Percentiles rank a stretch among this genome's conserved stretches.
phyloP scores from a whole-genome alignment of 2,888 invertebrate genomes.

The Spisula solida region DNA sequence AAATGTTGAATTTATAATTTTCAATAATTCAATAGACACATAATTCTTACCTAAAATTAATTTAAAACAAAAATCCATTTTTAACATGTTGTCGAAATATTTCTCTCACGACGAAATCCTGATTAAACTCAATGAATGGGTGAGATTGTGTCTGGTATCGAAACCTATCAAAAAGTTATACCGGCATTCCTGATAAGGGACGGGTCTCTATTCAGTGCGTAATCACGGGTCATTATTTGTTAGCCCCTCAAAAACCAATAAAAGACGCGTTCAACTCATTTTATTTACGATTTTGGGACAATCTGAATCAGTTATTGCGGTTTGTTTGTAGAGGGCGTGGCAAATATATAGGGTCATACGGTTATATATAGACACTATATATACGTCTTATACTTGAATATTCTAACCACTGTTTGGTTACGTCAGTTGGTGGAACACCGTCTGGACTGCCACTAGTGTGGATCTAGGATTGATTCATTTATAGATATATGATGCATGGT shows the following conservation, averaged over 20 bases:
- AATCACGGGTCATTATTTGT: neutral
- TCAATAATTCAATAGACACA: neutral
- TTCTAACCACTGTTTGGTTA: too few relatives aligned
- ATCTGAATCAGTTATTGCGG: neutral
- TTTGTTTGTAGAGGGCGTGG: neutral
- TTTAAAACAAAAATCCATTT: slow-evolving; percentile 3
- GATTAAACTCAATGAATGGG: neutral
- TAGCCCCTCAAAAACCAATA: neutral
- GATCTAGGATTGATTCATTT: too few relatives aligned
- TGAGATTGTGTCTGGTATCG: neutral
- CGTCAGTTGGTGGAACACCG: too few relatives aligned
- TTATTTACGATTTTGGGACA: neutral
- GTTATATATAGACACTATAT: too few relatives aligned
- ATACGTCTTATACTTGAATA: too few relatives aligned
- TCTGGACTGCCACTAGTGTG: too few relatives aligned
- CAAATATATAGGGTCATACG: neutral
- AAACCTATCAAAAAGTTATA: neutral
- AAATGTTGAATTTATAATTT: too few relatives aligned
- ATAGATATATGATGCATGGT: too few relatives aligned
- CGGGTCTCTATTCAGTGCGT: neutral
- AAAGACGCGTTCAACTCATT: neutral
- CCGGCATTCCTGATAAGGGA: neutral
- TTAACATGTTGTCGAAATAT: neutral
- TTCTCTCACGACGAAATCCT: neutral
- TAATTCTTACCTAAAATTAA: neutral